Evolutionary conservation across 2,888 invertebrate genomes (phyloP).

Genomic region (Chymomyza caudatula): DNA sequence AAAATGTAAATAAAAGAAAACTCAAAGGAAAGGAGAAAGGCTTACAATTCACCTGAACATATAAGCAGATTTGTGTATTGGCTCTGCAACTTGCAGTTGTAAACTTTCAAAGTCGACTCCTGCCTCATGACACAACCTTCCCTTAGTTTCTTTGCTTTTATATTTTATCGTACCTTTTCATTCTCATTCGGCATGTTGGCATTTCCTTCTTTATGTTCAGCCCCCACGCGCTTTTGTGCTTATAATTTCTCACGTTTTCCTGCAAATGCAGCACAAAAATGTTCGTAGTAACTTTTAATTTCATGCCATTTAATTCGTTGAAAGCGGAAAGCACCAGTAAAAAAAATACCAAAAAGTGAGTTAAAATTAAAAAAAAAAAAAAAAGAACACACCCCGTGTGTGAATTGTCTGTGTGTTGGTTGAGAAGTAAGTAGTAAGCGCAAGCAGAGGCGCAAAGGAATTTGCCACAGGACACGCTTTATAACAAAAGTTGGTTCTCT

Average conservation of each 20-base stretch:
- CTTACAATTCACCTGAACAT: conserved; percentile 63
- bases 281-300: conserved; percentile 72
- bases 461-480: conserved; percentile 69
- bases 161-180: background rate
- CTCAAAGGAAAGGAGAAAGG: conserved; percentile 39
- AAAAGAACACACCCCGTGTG: conserved; percentile 20
- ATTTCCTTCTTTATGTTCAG: conserved; percentile 37
- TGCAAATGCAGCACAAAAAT: conserved; percentile 73
- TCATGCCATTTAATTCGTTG: conserved; percentile 74
- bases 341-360: conserved; percentile 30
- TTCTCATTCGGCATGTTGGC: conserved; percentile 31
- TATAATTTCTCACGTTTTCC: conserved; percentile 71
- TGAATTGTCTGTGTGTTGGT: conserved; percentile 10
- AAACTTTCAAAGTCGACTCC: background rate
- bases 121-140: background rate
- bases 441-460: conserved; percentile 45
- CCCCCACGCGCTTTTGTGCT: conserved; percentile 51
- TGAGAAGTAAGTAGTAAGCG: too few species aligned
- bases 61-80: conserved; percentile 68
- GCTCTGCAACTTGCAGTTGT: conserved; percentile 29
- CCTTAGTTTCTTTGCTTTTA: background rate
- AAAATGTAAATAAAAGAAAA: background rate
- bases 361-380: conserved; percentile 33
- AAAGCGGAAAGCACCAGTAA: conserved; percentile 56
- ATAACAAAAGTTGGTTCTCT: conserved; percentile 61